These are phyloP conservation scores for Aeoliscus strigatus DNA, from an alignment of 2,797 vertebrate genomes.

Conservation along the genomic window DNA sequence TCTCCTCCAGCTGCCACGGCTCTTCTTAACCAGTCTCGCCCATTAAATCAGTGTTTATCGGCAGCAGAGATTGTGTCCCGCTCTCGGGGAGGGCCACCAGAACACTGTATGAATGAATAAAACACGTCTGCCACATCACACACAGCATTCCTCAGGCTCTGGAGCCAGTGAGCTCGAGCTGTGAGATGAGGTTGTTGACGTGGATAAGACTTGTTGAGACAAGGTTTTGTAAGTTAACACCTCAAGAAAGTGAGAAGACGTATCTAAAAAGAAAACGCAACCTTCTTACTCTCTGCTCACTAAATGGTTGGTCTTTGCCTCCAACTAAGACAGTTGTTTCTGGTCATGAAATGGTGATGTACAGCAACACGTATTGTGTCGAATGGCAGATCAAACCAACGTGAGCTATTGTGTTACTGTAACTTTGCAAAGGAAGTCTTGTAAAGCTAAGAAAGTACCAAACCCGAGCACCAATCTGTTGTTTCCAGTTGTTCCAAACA, in stretches of 20 bases:
- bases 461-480: too few species aligned
- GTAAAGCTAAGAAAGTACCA: too few species aligned
- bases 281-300: too few species aligned
- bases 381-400: too few species aligned
- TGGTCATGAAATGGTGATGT: too few species aligned
- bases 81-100: slow-evolving; percentile 46
- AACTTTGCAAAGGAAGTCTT: too few species aligned
- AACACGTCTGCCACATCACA: slow-evolving; percentile 57
- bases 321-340: too few species aligned
- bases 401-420: too few species aligned
- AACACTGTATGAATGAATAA: slow-evolving; percentile 64
- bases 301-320: too few species aligned
- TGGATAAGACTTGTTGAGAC: slow-evolving; percentile 6
- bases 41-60: slow-evolving; percentile 68
- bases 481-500: too few species aligned
- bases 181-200: slow-evolving; percentile 9
- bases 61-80: slow-evolving; percentile 57
- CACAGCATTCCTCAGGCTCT: slow-evolving; percentile 8
- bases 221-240: slow-evolving; percentile 20
- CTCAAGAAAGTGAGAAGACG: slow-evolving; percentile 11
- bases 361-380: too few species aligned
- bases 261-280: too few species aligned
- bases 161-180: slow-evolving; percentile 27
- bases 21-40: slow-evolving; percentile 50
- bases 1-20: slow-evolving; percentile 45